phyloP scores from a whole-genome alignment of 2,888 invertebrate species.

The Protonemura montana region DNA sequence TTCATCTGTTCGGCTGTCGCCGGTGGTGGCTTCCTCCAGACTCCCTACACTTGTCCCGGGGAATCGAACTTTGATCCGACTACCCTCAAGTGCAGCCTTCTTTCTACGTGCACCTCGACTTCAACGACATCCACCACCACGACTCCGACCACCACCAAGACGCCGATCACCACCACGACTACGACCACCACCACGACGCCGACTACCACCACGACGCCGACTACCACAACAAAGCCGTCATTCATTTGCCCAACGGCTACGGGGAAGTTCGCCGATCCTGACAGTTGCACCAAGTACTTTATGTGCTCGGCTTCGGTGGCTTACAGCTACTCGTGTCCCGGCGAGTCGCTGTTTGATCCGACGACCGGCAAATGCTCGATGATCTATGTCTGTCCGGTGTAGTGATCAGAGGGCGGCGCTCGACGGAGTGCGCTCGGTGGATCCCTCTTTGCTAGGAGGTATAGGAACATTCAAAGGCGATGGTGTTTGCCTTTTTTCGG shows the following conservation, averaged over 20 bases:
- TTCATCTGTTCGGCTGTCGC: neutral
- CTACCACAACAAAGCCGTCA: neutral
- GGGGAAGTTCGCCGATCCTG: neutral
- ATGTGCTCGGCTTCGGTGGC: neutral
- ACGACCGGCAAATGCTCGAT: neutral
- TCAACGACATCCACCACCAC: neutral
- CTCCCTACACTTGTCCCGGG: neutral
- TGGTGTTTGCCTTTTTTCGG: too few species aligned
- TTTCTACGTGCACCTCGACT: neutral
- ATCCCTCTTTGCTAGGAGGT: too few species aligned
- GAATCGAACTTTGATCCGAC: neutral
- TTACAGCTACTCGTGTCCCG: neutral
- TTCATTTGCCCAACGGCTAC: neutral
- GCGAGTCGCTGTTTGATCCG: conserved; percentile 4
- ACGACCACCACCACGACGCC: neutral
- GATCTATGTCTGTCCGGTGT: neutral
- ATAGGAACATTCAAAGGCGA: too few species aligned
- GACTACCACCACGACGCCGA: neutral
- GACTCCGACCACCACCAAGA: neutral
- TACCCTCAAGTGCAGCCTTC: neutral
- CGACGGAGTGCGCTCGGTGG: too few species aligned
- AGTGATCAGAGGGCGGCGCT: neutral
- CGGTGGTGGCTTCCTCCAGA: neutral
- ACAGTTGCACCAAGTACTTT: neutral
- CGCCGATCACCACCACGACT: neutral